These are phyloP conservation scores for Orthonyx spaldingii DNA, from an alignment of 2,113 vertebrate species.

Conservation along the genomic window DNA sequence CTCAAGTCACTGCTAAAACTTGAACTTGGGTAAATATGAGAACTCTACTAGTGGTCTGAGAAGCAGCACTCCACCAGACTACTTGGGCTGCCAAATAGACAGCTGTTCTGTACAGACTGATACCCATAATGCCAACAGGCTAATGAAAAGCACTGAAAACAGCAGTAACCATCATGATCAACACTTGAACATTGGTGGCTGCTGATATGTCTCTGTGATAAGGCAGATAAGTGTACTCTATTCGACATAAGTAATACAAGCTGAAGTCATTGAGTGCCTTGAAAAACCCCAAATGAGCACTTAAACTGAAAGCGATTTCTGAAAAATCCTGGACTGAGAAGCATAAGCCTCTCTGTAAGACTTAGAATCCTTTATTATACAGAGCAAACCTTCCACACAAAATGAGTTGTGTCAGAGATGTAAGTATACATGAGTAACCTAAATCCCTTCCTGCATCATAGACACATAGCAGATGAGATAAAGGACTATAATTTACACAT, in stretches of 20 bases:
- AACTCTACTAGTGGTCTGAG: neutral
- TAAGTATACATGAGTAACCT: neutral
- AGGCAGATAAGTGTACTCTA: neutral
- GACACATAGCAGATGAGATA: neutral
- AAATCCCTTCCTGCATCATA: neutral
- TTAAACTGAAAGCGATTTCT: neutral
- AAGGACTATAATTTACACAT: neutral
- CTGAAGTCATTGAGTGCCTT: neutral
- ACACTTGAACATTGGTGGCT: neutral
- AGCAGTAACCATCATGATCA: neutral
- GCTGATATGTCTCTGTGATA: neutral
- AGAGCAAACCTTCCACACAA: neutral
- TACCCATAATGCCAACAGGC: neutral
- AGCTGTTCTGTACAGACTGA: neutral
- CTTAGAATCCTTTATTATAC: neutral
- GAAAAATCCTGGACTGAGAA: neutral
- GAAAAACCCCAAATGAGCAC: neutral
- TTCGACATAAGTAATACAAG: neutral
- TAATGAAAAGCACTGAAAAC: neutral
- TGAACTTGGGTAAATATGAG: neutral
- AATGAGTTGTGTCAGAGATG: neutral
- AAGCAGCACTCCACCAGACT: neutral
- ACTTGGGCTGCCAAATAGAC: neutral
- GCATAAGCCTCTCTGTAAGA: neutral
- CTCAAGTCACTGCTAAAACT: neutral